Base-by-base conservation (phyloP, 2,797 vertebrate genomes). In the Taenioides sp. region DNA sequence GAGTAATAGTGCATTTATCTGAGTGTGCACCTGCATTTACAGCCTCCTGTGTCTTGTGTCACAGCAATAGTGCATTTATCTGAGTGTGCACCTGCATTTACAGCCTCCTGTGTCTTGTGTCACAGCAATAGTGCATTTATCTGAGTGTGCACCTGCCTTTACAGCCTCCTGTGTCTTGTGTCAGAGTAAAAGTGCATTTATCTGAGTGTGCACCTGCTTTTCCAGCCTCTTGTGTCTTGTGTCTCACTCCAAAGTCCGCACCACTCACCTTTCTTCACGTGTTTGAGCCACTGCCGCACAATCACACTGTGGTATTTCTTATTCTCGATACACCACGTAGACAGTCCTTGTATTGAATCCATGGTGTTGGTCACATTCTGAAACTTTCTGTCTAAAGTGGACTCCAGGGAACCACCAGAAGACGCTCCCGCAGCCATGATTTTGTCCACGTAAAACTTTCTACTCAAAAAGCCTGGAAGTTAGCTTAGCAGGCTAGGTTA, bases 251-350 rank as follows among this genome's bases (percentile, higher is more conserved):
- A 22, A n/a, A 22, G n/a, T 11, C 9, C 37, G n/a, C 22, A 12
- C 10, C 76, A 96, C 97, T 97, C 86, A 99, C 97, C 96, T 92
- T 96, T 96, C 70, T 91, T 96, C 80, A 98, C 74, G 90, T 95
- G 96, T 93, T 96, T 97, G 67, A 96, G 93, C 97, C 97, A 99
- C 82, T 95, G 93, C 40, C 94, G 94, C 77, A 98, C 97, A 83
- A 99, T 95, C 55, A 95, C 86, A 84, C 86, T 92, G 93, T 98
- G 96, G 84, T 96, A 95, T 77, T 96, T 97, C 94, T 97, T 97
- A 94, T 98, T 97, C 77, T 98, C 97, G 83, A 98, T 96, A 87
- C 97, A 98, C 97, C 97, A 99, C 7, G 90, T 87, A 34, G 96
- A 96, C 52, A 98, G 88, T 83, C 95, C 95, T 84, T 99, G 97